Evolutionary conservation across 2,888 invertebrate species (phyloP).

Genomic region (Cheilosia urbana): DNA sequence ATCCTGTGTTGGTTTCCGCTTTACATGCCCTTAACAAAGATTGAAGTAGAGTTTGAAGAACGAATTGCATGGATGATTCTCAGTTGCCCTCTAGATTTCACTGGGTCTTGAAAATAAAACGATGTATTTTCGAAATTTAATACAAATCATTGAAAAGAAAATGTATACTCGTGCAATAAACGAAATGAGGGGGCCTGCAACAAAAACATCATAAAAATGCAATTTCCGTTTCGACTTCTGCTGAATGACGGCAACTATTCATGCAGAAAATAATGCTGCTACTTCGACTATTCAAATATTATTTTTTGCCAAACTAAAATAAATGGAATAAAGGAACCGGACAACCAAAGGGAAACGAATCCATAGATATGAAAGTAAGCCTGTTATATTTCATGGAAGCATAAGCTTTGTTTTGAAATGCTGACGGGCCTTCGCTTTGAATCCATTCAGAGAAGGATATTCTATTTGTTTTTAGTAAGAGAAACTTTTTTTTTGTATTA

Average conservation of each 20-base stretch:
- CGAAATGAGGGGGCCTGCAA: slow-evolving; percentile 10
- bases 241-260: slow-evolving; percentile 55
- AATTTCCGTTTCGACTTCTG: slow-evolving; percentile 57
- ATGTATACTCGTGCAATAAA: slow-evolving; percentile 10
- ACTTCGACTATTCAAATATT: slow-evolving; percentile 57
- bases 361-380: slow-evolving; percentile 5
- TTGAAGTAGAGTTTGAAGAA: no score
- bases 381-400: background rate
- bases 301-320: slow-evolving; percentile 43
- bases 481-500: background rate
- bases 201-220: slow-evolving; percentile 60
- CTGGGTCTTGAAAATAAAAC: background rate
- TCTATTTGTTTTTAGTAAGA: background rate
- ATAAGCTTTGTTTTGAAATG: background rate
- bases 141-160: slow-evolving; percentile 8
- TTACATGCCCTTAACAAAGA: no score
- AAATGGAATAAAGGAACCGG: slow-evolving; percentile 22
- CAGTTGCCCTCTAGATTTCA: no score
- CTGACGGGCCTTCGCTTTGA: slow-evolving; percentile 1
- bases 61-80: no score
- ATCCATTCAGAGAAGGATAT: background rate
- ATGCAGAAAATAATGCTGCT: slow-evolving; percentile 57
- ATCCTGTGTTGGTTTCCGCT: no score
- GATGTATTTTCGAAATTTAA: background rate
- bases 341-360: slow-evolving; percentile 21